Base-by-base conservation (phyloP, 2,797 vertebrate genomes). In the Acrossocheilus fasciatus region DNA sequence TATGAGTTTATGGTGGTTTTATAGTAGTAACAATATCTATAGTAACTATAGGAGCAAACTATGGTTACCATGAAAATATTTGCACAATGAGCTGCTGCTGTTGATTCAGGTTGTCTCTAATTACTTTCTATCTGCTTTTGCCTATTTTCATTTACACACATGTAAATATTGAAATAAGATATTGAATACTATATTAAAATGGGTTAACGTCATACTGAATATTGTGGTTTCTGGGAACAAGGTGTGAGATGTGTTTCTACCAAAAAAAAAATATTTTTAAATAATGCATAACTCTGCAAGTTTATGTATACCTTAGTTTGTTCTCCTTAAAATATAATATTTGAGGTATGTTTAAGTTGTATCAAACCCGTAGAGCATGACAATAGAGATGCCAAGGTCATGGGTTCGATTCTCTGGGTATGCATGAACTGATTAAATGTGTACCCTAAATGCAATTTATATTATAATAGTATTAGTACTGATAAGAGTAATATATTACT, bases 141-240 rank as follows among this genome's bases (percentile, higher is more conserved):
- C 5, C 20, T 8, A 39, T 41, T 18, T 30, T 39, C 1, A 7
- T 39, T 39, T n/a, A 77, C 59, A 18, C 15, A 64, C n/a, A 26
- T 79, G 36, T 79, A 64, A 79, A 79, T 79, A 79, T 62, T 79
- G 14, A 43, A 79, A 41, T 62, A 62, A 17, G 54, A 9, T 78
- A 26, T n/a, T 41, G 6, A 57, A n/a, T 26, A 59, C 26, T 66
- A 17, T 64, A 6, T 11, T 59, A 59, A 78, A 2, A 12, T 26
- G 20, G 20, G 20, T 78, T 78, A 78, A 62, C 59, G 54, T 62
- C 0, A 34, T 66, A 66, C 15, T 66, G 54, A 79, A 43, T 79
- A 62, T 62, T 26, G 23, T 26, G 52, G 7, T 41, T 62, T 62
- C 14, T 79, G 23, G 36, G 23, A 43, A 62, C 12, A 36, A 59